Evolutionary conservation across 1,140 invertebrate genomes (phyloP), one percentile per base, ranked within the genome.

Genomic region (Magallana ariakensis): DNA sequence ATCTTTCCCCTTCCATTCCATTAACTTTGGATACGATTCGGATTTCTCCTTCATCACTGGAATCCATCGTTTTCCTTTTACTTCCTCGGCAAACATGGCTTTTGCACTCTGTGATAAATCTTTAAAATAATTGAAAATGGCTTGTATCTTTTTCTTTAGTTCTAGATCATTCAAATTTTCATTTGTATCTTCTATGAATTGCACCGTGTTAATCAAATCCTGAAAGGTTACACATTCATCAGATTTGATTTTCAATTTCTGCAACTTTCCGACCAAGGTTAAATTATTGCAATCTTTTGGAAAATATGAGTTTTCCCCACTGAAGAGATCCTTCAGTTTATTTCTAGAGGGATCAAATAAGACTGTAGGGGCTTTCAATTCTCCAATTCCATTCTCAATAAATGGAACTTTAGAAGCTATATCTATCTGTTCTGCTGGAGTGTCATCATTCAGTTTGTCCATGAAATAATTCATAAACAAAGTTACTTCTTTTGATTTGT

Each of bases 1-100:
- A 15, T 81, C 80, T 53, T 81, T 46, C 11, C 80, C 80, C 15
- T 53, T 55, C 80, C 80, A 81, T 53, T 81, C 13, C 80, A 56
- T 56, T n/a, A n/a, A 26, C 46, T 54, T n/a, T 54, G 80, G 80
- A 56, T 81, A 81, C n/a, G 9, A 16, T 10, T 26, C 53, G n/a
- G 46, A 58, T 81, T 26, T 83, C 15, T 13, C 6, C 16, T 56
- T 33, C 55, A 55, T 54, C 15, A 46, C 46, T 66, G 58, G 57
- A 19, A 87, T 60, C 85, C 85, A 87, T 0, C 56, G 46, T 10
- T 54, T 22, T n/a, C 56, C 9, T 19, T 80, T 75, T 5, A 85
- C 46, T 55, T n/a, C 15, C 16, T 81, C 10, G 33, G 54, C 54
- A 46, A 54, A 81, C n/a, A 53, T 53, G 6, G 46, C 33, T 13